A percentile compares a stretch with the other conserved stretches of the same genome.
phyloP scores from a whole-genome alignment of 2,888 invertebrate genomes.

The Pollenia griseotomentosa region DNA sequence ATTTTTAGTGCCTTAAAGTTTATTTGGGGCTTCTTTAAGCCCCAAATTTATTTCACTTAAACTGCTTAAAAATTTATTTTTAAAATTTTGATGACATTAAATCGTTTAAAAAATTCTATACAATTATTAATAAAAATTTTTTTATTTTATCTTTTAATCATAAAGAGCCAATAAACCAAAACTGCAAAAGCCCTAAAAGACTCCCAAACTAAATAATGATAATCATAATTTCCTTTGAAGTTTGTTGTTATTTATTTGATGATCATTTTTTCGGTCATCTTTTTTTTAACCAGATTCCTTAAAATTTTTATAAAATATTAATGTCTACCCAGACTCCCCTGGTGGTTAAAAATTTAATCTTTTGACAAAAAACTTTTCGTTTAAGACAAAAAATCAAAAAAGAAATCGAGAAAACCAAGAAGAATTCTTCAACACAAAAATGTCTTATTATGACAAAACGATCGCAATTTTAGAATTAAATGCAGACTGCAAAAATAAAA shows the following conservation, averaged over 20 bases:
- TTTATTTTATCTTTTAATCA: background rate
- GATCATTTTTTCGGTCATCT: conserved; percentile 12
- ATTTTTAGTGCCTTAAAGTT: no score
- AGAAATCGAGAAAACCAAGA: conserved; percentile 26
- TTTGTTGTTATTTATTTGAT: conserved; percentile 37
- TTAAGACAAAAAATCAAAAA: conserved; percentile 7
- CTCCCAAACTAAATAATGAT: conserved; percentile 7
- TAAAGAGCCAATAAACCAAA: conserved; percentile 12
- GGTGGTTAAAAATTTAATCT: conserved; percentile 68
- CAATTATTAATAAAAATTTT: no score
- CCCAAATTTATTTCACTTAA: no score
- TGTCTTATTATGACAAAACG: conserved; percentile 83
- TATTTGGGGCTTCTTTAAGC: no score
- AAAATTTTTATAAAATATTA: conserved; percentile 71
- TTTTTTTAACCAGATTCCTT: conserved; percentile 70
- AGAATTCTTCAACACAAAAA: conserved; percentile 75
- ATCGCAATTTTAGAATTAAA: conserved; percentile 75
- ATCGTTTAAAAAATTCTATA: no score
- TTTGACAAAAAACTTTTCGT: conserved; percentile 53
- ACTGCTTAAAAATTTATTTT: no score
- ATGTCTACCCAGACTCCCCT: conserved; percentile 65
- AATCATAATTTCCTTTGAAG: conserved; percentile 46
- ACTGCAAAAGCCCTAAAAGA: background rate
- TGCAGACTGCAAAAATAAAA: conserved; percentile 45
- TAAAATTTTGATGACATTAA: no score